These are phyloP conservation scores for Clupea harengus DNA, from an alignment of 2,113 vertebrate species.

Conservation along the genomic window DNA sequence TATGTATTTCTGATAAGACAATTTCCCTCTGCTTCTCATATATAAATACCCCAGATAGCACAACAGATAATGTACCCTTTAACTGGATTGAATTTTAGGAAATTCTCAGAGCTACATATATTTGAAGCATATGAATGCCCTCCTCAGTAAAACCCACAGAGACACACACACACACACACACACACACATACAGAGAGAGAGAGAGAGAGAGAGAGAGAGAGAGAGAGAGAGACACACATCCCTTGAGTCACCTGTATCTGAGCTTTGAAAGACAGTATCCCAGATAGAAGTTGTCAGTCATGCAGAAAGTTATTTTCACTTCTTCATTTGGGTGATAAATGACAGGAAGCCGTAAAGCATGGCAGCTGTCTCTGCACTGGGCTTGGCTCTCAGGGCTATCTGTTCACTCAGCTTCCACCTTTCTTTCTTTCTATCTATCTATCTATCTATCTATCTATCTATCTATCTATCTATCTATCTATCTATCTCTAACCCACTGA, in stretches of 20 bases:
- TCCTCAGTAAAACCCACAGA: slow-evolving; percentile 5
- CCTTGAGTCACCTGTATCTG: slow-evolving; percentile 19
- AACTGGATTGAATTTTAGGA: neutral
- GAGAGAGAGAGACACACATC: neutral
- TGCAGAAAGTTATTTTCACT: slow-evolving; percentile 42
- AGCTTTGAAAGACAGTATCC: slow-evolving; percentile 23
- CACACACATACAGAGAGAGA: neutral
- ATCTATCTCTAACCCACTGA: neutral
- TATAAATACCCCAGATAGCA: neutral
- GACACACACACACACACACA: slow-evolving; percentile 9
- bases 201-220: neutral
- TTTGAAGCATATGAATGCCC: neutral
- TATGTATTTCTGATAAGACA: too few relatives aligned
- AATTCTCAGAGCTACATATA: neutral
- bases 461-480: neutral
- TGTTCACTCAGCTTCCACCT: neutral
- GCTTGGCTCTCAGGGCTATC: neutral
- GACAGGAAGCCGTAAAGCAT: neutral
- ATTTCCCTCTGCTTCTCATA: too few relatives aligned
- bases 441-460: neutral
- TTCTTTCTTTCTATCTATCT: neutral
- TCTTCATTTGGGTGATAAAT: slow-evolving; percentile 43
- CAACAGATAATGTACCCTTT: neutral
- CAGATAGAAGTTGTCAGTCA: slow-evolving; percentile 36
- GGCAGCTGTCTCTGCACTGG: neutral